Percentiles rank a stretch among this genome's conserved stretches.
These are phyloP conservation scores for Carassius auratus DNA, from an alignment of 2,113 vertebrate species.

Conservation along the genomic window DNA sequence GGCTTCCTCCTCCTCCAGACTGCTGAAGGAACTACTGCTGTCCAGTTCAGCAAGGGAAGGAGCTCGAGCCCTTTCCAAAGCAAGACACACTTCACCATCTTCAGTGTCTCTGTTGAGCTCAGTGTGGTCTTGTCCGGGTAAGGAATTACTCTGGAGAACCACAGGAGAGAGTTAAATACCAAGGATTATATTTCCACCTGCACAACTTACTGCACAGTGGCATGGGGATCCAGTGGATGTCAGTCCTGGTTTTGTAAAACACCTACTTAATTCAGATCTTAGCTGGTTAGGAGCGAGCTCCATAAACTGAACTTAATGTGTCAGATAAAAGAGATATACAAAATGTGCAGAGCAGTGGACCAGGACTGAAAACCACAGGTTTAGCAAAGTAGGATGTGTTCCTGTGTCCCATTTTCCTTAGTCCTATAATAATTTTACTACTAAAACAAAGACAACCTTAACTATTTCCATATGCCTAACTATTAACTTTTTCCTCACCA, in stretches of 20 bases:
- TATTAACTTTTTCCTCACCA: background rate
- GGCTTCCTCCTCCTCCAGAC: conserved; percentile 77
- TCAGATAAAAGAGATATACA: too few relatives aligned
- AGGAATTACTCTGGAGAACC: conserved; percentile 29
- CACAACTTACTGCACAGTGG: background rate
- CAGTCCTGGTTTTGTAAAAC: too few relatives aligned
- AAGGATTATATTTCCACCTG: conserved; percentile 34
- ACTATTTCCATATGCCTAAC: background rate
- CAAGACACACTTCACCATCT: conserved; percentile 63
- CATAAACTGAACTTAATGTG: too few relatives aligned
- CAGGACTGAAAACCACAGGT: too few relatives aligned
- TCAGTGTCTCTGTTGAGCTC: conserved; percentile 27
- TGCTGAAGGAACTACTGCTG: conserved; percentile 86
- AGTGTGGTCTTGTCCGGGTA: background rate
- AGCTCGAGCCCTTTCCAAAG: conserved; percentile 68
- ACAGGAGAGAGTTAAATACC: conserved; percentile 39
- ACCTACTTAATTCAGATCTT: too few relatives aligned
- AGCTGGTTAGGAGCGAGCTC: too few relatives aligned
- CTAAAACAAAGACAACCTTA: background rate
- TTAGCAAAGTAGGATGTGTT: background rate
- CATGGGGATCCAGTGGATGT: background rate
- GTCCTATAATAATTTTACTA: background rate
- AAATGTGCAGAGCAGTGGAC: too few relatives aligned
- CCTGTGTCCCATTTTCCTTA: background rate
- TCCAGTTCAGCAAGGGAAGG: conserved; percentile 81